A percentile compares a stretch with the other conserved stretches of the same genome.
Conservation (phyloP, 2,888 invertebrate genomes). For the Pheosia gnoma region DNA sequence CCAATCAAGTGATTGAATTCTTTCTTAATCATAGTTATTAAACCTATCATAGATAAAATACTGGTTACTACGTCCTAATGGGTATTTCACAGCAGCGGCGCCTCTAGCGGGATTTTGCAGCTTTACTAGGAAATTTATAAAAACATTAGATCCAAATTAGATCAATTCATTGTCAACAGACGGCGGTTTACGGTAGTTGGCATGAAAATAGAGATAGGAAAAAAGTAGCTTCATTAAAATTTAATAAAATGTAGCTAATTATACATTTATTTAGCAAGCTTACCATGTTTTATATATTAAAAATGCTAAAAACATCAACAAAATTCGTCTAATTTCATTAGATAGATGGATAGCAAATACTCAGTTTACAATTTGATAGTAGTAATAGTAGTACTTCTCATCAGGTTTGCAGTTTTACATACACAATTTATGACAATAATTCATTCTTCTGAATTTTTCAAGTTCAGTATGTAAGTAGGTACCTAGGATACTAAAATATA, state of each 20-base stretch:
- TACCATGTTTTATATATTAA: conserved; percentile 19
- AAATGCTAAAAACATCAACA: conserved; percentile 36
- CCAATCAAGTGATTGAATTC: too few relatives aligned
- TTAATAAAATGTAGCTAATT: conserved; percentile 35
- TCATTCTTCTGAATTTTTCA: conserved; percentile 29
- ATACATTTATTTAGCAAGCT: conserved; percentile 18
- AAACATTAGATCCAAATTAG: too few relatives aligned
- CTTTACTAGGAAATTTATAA: too few relatives aligned
- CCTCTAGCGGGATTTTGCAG: too few relatives aligned
- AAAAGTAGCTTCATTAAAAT: conserved; percentile 19
- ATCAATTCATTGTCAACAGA: too few relatives aligned
- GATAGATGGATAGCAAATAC: conserved; percentile 11
- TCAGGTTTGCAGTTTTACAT: conserved; percentile 16
- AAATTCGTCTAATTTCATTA: conserved; percentile 31
- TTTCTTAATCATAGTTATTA: too few relatives aligned
- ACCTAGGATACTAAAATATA: conserved; percentile 23
- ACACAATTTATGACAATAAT: conserved; percentile 33
- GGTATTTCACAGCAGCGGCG: too few relatives aligned
- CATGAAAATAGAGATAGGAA: conserved; percentile 11
- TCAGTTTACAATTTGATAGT: conserved; percentile 28
- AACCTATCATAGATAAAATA: too few relatives aligned
- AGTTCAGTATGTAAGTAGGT: neutral
- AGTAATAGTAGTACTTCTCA: conserved; percentile 12
- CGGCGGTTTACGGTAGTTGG: too few relatives aligned
- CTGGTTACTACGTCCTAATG: too few relatives aligned